phyloP scores from a whole-genome alignment of 2,888 invertebrate genomes.

The Prosapia bicincta region DNA sequence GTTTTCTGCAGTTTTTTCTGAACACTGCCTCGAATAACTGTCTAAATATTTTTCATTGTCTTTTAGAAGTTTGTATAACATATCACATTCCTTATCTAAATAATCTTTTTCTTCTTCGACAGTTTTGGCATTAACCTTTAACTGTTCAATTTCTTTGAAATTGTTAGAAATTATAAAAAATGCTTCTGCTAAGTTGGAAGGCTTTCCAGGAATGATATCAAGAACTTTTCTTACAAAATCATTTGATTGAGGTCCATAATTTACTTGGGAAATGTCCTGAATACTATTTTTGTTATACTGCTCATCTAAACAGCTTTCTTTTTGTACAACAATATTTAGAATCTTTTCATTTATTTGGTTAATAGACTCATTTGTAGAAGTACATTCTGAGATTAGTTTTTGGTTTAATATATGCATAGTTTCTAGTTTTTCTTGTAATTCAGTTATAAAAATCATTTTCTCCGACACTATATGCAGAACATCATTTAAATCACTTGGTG shows the following conservation, averaged over 20 bases:
- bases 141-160: neutral
- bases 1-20: neutral
- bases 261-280: neutral
- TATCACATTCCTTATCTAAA: slow-evolving; percentile 12
- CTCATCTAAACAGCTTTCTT: neutral
- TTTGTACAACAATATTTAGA: neutral
- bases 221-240: neutral
- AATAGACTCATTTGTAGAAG: neutral
- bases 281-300: neutral
- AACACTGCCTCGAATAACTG: neutral
- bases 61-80: slow-evolving; percentile 10
- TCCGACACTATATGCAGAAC: neutral
- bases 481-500: neutral
- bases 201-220: neutral
- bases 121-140: neutral
- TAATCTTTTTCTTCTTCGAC: slow-evolving; percentile 10
- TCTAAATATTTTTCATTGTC: neutral
- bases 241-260: neutral
- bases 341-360: neutral
- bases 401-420: neutral
- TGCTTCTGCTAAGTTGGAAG: neutral
- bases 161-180: neutral
- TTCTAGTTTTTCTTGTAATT: neutral
- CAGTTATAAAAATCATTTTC: neutral
- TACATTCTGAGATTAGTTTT: neutral